Evolutionary conservation across 2,113 vertebrate species (phyloP).

Genomic region (Boleophthalmus pectinirostris): DNA sequence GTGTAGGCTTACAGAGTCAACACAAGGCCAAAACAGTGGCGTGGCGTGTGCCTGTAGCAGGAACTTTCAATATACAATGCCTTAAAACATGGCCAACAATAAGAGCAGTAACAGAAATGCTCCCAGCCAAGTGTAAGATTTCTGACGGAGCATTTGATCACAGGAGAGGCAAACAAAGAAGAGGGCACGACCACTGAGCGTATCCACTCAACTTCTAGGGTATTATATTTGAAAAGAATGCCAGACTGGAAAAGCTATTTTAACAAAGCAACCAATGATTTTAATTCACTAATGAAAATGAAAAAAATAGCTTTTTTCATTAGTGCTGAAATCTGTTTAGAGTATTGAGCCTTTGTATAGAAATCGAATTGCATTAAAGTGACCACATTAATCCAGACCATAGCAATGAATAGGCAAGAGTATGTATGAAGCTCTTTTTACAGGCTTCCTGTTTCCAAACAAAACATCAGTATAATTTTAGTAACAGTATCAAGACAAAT

Average conservation of each 20-base stretch:
- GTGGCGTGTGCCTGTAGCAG: conserved; percentile 25
- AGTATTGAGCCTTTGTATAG: too few relatives aligned
- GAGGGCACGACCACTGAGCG: conserved; percentile 35
- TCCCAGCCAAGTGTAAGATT: conserved; percentile 4
- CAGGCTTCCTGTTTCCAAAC: not conserved
- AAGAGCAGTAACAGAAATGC: conserved; percentile 8
- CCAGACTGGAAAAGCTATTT: not conserved
- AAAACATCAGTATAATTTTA: not conserved
- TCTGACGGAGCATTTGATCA: not conserved
- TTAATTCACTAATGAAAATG: not conserved
- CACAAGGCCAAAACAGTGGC: conserved; percentile 56
- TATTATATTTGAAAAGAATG: not conserved
- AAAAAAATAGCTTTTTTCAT: not conserved
- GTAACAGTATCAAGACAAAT: too few relatives aligned
- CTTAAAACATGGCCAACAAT: conserved; percentile 12
- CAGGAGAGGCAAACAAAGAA: not conserved
- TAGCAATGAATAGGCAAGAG: not conserved
- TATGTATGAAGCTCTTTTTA: not conserved
- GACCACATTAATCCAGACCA: not conserved
- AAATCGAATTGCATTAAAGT: not conserved
- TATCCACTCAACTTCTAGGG: conserved; percentile 31
- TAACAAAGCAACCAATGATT: not conserved
- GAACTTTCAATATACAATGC: conserved; percentile 21
- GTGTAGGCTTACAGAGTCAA: conserved; percentile 74
- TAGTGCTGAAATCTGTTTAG: too few relatives aligned